Conservation (phyloP, 1,140 invertebrate species). For the Eumaeus atala region DNA sequence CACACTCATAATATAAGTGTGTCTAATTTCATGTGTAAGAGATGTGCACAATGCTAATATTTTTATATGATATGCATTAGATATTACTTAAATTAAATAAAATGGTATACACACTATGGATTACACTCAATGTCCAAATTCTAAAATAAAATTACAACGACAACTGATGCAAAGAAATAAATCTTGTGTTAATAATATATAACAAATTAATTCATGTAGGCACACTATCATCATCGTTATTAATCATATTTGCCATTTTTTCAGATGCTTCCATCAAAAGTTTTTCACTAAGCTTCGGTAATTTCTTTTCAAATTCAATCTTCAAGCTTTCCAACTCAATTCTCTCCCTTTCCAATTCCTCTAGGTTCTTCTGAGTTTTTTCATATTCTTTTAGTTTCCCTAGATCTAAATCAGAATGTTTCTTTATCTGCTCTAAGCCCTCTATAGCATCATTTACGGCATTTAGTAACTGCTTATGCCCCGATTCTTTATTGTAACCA, state of each 20-base stretch:
- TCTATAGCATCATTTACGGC: slow-evolving; percentile 56
- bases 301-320: slow-evolving; percentile 44
- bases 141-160: too few relatives aligned
- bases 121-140: too few relatives aligned
- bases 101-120: too few relatives aligned
- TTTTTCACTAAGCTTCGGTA: slow-evolving; percentile 51
- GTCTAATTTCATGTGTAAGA: too few relatives aligned
- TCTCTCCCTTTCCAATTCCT: slow-evolving; percentile 41
- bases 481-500: slow-evolving; percentile 46
- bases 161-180: too few relatives aligned
- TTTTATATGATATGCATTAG: too few relatives aligned
- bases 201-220: slow-evolving; percentile 16
- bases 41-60: too few relatives aligned
- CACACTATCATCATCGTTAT: slow-evolving; percentile 25
- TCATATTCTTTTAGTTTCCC: slow-evolving; percentile 50
- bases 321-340: slow-evolving; percentile 48
- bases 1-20: too few relatives aligned
- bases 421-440: slow-evolving; percentile 51
- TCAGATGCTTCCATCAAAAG: slow-evolving; percentile 51
- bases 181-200: not conserved
- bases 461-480: slow-evolving; percentile 50
- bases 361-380: slow-evolving; percentile 30
- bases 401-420: slow-evolving; percentile 45
- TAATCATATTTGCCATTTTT: slow-evolving; percentile 39
- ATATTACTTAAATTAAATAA: too few relatives aligned